Conservation (phyloP, 2,797 vertebrate species). For the Danio choprae region DNA sequence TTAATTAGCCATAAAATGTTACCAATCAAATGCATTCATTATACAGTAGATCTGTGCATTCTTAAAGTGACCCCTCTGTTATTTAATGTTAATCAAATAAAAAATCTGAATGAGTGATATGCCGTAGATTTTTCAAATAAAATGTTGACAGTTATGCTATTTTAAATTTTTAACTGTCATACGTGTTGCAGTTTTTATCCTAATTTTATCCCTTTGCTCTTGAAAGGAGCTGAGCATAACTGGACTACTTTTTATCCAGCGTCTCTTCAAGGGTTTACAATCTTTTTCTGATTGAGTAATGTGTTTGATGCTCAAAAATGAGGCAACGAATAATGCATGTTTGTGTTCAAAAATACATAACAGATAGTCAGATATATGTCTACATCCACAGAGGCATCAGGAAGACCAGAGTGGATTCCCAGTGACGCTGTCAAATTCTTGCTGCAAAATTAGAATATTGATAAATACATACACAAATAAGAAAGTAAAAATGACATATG, state of each 20-base stretch:
- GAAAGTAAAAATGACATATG: no score
- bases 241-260: neutral
- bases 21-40: neutral
- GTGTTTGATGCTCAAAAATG: conserved; percentile 38
- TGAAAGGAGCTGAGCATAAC: no score
- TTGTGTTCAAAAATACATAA: conserved; percentile 24
- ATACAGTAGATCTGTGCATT: no score
- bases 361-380: no score
- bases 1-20: neutral
- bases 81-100: no score
- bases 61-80: no score
- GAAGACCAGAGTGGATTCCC: neutral
- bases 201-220: no score
- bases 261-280: conserved; percentile 15
- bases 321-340: conserved; percentile 34
- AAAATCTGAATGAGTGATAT: neutral
- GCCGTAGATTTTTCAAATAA: neutral
- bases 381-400: conserved; percentile 14
- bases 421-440: neutral
- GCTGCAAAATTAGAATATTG: no score
- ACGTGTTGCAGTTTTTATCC: no score
- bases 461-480: conserved; percentile 38
- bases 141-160: neutral
- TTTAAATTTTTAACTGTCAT: no score
- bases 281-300: conserved; percentile 29